These are phyloP conservation scores for Hydrocynus forskahlii DNA, from an alignment of 2,797 vertebrate species.

Conservation along the genomic window DNA sequence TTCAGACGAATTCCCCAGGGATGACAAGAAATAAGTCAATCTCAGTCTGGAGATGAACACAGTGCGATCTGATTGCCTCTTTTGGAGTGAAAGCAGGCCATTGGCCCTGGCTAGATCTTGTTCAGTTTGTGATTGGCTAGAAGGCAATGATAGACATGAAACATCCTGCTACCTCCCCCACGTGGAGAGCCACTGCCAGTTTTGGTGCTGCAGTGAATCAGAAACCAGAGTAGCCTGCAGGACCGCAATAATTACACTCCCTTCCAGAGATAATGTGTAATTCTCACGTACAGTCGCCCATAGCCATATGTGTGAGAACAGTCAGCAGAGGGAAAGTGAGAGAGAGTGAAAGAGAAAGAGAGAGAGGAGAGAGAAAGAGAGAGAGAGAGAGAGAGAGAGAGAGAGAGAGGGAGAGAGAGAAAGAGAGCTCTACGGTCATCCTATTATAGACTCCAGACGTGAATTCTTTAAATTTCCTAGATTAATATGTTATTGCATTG, in stretches of 20 bases:
- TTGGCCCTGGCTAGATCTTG: slow-evolving; percentile 13
- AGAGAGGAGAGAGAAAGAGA: background rate
- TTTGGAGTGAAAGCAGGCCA: background rate
- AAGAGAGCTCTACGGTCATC: slow-evolving; percentile 10
- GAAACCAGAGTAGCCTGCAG: slow-evolving; percentile 37
- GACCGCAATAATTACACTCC: slow-evolving; percentile 41
- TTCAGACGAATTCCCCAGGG: background rate
- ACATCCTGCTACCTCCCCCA: slow-evolving; percentile 33
- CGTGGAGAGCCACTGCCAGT: slow-evolving; percentile 36
- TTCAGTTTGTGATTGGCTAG: slow-evolving; percentile 29
- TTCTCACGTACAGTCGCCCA: slow-evolving; percentile 25
- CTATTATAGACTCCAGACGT: slow-evolving; percentile 1
- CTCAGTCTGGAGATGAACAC: background rate
- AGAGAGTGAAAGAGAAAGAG: background rate
- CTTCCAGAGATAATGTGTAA: slow-evolving; percentile 38
- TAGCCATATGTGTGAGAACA: slow-evolving; percentile 42
- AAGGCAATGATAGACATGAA: slow-evolving; percentile 39
- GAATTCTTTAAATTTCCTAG: background rate
- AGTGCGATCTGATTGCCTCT: slow-evolving; percentile 6
- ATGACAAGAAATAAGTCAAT: background rate
- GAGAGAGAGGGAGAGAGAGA: slow-evolving; percentile 12
- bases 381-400: slow-evolving; percentile 1
- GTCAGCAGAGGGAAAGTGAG: slow-evolving; percentile 13
- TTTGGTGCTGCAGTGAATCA: slow-evolving; percentile 46
- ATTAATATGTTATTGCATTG: background rate